These are phyloP conservation scores for Odontophorus gujanensis DNA, from an alignment of 2,113 vertebrate species.

Conservation along the genomic window DNA sequence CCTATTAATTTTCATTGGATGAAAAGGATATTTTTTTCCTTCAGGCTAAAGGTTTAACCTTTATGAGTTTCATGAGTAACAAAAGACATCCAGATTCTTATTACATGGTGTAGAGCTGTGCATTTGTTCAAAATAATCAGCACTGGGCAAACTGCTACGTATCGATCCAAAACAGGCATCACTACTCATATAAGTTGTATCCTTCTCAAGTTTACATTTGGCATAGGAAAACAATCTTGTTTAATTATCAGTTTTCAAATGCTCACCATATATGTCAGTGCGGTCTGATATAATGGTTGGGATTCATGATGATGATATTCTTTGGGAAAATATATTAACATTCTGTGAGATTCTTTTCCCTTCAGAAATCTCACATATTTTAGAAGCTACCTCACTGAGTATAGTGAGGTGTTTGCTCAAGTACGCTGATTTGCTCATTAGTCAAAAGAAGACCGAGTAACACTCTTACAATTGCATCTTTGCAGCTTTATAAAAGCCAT, in stretches of 20 bases:
- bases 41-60: constrained; percentile 61
- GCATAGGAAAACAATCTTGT: constrained; percentile 36
- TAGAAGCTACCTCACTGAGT: neutral
- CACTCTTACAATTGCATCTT: accelerated
- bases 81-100: constrained; percentile 54
- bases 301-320: accelerated
- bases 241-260: constrained; percentile 49
- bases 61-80: constrained; percentile 42
- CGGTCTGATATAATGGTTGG: neutral
- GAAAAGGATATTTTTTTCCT: constrained; percentile 23
- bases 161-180: constrained; percentile 56
- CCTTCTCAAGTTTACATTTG: constrained; percentile 22
- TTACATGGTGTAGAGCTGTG: constrained; percentile 1
- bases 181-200: constrained; percentile 21
- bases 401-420: neutral
- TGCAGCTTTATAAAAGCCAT: neutral
- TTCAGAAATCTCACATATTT: neutral
- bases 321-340: neutral
- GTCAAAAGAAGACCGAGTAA: neutral
- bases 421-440: neutral
- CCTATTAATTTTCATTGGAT: constrained; percentile 45
- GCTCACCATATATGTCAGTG: neutral
- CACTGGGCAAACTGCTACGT: neutral
- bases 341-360: neutral
- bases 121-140: constrained; percentile 61